Base-by-base conservation (phyloP, 2,113 vertebrate species). In the Herpailurus yagouaroundi region DNA sequence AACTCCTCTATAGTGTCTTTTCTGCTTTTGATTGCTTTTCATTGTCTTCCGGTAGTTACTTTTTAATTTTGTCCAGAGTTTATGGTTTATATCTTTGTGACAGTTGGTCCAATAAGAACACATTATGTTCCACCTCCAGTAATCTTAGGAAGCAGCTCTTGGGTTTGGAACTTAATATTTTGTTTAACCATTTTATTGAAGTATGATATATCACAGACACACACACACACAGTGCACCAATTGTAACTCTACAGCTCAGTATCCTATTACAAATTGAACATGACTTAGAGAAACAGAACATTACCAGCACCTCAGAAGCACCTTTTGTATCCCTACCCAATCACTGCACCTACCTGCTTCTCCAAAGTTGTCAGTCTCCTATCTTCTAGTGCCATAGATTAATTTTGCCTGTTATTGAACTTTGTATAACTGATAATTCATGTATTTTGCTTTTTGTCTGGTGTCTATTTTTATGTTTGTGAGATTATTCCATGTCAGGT, bases 401-500 rank as follows among this genome's bases (percentile, higher is more conserved):
- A n/a, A 9, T 66, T 83, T 77, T 82, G 68, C 27, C 69, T 92
- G 27, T 55, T 77, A 57, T 11, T 55, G 50, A 69, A 18, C 9
- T 63, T 55, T 60, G 23, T 36, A 18, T 88, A 55, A 80, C 64
- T 74, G 31, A 18, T 84, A 6, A 66, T 66, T 88, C 21, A 23
- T 83, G n/a, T 50, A 10, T 76, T 92, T 92, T 92, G 31, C 25
- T 23, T 89, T 97, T 89, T 84, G 52, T 71, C 6, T 97, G 41
- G 6, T 45, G 52, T 76, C 31, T 50, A 31, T 92, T 31, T 36
- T 88, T 79, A 64, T 92, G 48, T 36, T 88, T 79, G 45, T 80
- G 63, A 81, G 36, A 63, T 63, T 77, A 88, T 88, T 96, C 38
- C 69, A n/a, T 71, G 33, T 71, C 77, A 18, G 64, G 4, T 88